Evolutionary conservation across 2,888 invertebrate species (phyloP).

Genomic region (Plebejus argus): DNA sequence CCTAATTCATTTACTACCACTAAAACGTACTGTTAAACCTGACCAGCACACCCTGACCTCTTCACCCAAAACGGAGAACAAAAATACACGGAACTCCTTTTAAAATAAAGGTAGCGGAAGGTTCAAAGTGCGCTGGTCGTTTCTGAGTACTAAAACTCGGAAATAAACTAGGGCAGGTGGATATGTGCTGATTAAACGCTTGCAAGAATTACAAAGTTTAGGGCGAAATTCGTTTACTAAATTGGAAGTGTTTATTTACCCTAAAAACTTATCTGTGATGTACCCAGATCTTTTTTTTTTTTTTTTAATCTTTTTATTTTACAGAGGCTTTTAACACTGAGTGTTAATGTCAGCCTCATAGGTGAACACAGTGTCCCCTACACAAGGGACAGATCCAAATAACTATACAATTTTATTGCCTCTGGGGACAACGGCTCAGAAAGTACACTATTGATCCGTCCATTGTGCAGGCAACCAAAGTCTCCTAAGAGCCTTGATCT

Average conservation of each 20-base stretch:
- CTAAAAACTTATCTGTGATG: neutral
- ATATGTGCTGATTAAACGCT: constrained; percentile 8
- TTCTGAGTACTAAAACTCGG: constrained; percentile 64
- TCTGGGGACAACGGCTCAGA: too few relatives aligned
- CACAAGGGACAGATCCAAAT: too few relatives aligned
- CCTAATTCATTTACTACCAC: constrained; percentile 76
- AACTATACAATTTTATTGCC: too few relatives aligned
- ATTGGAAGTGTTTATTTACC: neutral
- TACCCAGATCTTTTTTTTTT: too few relatives aligned
- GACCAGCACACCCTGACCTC: constrained; percentile 59
- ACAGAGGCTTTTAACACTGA: too few relatives aligned
- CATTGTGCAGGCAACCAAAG: too few relatives aligned
- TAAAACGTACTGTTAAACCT: constrained; percentile 68
- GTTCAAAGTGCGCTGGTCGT: constrained; percentile 64
- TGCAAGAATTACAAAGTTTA: neutral
- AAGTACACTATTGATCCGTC: too few relatives aligned
- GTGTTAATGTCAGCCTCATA: too few relatives aligned
- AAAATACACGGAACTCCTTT: constrained; percentile 43
- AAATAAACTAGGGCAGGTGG: constrained; percentile 76
- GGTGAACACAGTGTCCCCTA: too few relatives aligned
- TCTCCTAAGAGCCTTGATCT: too few relatives aligned
- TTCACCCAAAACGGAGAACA: constrained; percentile 48
- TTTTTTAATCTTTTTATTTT: too few relatives aligned
- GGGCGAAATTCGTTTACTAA: neutral
- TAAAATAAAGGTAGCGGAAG: constrained; percentile 51